A percentile compares a stretch with the other conserved stretches of the same genome.
Evolutionary conservation across 2,113 vertebrate species (phyloP).

Genomic region (Amazona guildingii): DNA sequence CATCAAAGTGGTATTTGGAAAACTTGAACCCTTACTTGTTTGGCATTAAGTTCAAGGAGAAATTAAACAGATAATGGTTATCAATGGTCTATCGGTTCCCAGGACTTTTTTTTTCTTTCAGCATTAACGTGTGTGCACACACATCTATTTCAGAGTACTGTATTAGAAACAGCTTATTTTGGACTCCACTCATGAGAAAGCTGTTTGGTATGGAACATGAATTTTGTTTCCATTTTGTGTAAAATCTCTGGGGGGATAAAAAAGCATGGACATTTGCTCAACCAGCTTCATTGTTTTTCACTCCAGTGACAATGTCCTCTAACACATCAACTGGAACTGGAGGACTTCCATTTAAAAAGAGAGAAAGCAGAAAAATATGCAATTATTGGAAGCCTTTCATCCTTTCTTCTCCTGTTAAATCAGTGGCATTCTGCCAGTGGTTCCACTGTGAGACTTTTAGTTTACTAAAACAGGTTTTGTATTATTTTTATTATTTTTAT

Average conservation of each 20-base stretch:
- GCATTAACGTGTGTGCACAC: background rate
- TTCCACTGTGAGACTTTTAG: background rate
- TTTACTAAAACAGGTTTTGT: background rate
- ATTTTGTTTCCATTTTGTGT: background rate
- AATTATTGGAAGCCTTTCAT: background rate
- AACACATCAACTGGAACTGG: background rate
- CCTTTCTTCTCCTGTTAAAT: background rate
- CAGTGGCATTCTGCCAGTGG: background rate
- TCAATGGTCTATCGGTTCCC: background rate
- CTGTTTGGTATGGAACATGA: background rate
- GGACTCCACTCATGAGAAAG: background rate
- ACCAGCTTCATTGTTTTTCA: background rate
- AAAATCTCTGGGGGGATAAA: background rate
- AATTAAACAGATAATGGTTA: conserved; percentile 26
- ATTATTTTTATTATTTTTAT: background rate
- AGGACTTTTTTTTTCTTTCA: background rate
- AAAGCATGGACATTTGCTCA: background rate
- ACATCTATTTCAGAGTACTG: background rate
- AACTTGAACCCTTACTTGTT: conserved; percentile 10
- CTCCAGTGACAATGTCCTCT: background rate
- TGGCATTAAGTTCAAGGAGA: conserved; percentile 27
- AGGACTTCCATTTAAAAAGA: background rate
- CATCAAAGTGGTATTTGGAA: conserved; percentile 2
- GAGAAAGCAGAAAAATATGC: background rate
- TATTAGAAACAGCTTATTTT: background rate